A percentile compares a stretch with the other conserved stretches of the same genome.
Conservation (phyloP, 2,797 vertebrate genomes). For the Anomalospiza imberbis region DNA sequence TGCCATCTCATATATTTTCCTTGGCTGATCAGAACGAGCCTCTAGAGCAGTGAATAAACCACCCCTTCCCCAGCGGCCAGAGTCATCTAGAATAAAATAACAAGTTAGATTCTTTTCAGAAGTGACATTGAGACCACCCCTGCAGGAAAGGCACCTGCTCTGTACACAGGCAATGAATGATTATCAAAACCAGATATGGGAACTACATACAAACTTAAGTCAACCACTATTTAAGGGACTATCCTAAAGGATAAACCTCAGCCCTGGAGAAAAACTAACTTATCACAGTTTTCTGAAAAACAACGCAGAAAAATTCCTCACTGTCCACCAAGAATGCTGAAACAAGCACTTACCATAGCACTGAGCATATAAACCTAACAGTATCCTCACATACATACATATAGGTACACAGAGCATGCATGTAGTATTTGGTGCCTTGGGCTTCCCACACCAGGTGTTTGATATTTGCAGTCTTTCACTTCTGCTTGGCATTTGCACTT, state of each 20-base stretch:
- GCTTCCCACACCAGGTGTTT: background rate
- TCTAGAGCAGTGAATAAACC: slow-evolving; percentile 91
- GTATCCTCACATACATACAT: background rate
- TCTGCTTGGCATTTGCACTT: background rate
- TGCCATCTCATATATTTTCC: slow-evolving; percentile 85
- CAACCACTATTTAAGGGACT: background rate
- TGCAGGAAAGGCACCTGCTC: background rate
- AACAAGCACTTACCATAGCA: background rate
- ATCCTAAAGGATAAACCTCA: background rate
- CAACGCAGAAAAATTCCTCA: background rate
- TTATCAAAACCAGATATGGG: background rate
- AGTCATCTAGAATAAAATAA: slow-evolving; percentile 82
- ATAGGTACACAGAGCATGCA: background rate
- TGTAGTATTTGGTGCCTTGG: background rate
- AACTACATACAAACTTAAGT: background rate
- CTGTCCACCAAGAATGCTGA: background rate
- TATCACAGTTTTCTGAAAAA: background rate
- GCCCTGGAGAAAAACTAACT: background rate
- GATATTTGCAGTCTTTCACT: background rate
- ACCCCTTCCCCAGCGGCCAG: slow-evolving; percentile 87
- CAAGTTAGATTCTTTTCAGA: background rate
- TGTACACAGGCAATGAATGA: background rate
- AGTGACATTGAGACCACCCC: background rate
- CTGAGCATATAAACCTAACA: background rate
- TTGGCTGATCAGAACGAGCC: slow-evolving; percentile 83